Base-by-base conservation (phyloP, 2,888 invertebrate genomes). In the Chrysopilus asiliformis region DNA sequence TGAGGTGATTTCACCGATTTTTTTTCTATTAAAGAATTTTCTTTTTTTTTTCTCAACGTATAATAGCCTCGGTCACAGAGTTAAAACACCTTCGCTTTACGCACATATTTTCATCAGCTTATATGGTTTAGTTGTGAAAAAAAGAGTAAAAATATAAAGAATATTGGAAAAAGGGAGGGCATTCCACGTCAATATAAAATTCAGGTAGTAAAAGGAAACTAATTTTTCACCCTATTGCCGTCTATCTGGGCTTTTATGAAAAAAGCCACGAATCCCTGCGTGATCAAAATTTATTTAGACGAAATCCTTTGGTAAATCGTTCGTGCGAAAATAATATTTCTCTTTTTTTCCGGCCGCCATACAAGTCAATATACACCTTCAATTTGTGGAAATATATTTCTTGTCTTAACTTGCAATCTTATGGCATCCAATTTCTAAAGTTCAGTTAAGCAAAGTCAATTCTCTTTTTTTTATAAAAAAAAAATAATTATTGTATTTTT, bases 241-340 rank as follows among this genome's bases (percentile, higher is more conserved):
- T 8, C 7, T 22, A 22, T 22, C 10, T 4, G 13, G 8, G 29
- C 10, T 29, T 29, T 29, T 12, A 10, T 12, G 8, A 13, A 3
- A 16, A 29, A 29, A 3, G 28, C 12, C 8, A 15, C 6, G 29
- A 29, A 35, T 28, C 28, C 35, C 28, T 35, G 27, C 35, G 35
- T 35, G 35, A 35, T 35, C 27, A 34, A 34, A 35, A 29, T 35
- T 35, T 35, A 28, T 35, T 35, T 19, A 17, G 15, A 10, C 27
- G 28, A 35, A 35, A 29, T 35, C 35, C 35, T 35, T 35, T 35
- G 9, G 35, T 29, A 35, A 35, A 29, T 35, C 27, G 29, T 20
- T 28, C 35, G 35, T 35, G 35, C 35, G 20, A 35, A 35, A 35
- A 35, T 14, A 35, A 35, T 35, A 19, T 14, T 34, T 10, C 16